These are phyloP conservation scores for Lasioglossum leucozonium DNA, from an alignment of 2,888 invertebrate genomes.

Conservation along the genomic window DNA sequence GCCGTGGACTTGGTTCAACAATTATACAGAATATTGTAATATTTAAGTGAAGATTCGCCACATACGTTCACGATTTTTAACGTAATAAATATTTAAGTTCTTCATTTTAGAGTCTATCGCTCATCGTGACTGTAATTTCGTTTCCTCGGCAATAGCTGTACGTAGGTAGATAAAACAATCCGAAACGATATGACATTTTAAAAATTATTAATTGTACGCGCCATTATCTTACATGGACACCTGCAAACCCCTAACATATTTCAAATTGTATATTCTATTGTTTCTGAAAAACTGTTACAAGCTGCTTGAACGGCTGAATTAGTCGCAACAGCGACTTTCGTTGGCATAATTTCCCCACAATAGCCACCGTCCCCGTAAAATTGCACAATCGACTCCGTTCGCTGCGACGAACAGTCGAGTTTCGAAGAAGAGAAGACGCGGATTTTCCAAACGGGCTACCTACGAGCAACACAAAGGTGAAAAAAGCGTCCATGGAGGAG, in stretches of 20 bases:
- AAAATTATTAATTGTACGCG: too few species aligned
- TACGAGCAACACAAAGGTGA: not conserved
- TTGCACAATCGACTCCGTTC: not conserved
- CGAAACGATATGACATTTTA: too few species aligned
- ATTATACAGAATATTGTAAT: not conserved
- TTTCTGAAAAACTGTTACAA: not conserved
- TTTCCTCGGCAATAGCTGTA: too few species aligned
- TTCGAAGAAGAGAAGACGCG: not conserved
- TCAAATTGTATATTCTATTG: not conserved
- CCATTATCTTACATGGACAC: too few species aligned
- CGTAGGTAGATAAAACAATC: too few species aligned
- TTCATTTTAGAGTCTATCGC: not conserved
- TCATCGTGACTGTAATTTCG: not conserved
- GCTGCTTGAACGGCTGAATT: not conserved
- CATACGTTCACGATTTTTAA: not conserved
- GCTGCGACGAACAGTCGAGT: not conserved
- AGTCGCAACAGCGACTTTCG: not conserved
- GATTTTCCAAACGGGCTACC: constrained; percentile 15
- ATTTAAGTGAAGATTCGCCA: not conserved
- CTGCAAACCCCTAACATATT: too few species aligned
- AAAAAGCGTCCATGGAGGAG: not conserved
- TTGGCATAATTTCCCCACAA: not conserved
- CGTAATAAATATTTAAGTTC: not conserved
- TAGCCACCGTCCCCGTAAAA: not conserved
- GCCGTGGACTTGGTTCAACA: not conserved